These are phyloP conservation scores for Sternotherus odoratus DNA, from an alignment of 2,797 vertebrate genomes.

Conservation along the genomic window DNA sequence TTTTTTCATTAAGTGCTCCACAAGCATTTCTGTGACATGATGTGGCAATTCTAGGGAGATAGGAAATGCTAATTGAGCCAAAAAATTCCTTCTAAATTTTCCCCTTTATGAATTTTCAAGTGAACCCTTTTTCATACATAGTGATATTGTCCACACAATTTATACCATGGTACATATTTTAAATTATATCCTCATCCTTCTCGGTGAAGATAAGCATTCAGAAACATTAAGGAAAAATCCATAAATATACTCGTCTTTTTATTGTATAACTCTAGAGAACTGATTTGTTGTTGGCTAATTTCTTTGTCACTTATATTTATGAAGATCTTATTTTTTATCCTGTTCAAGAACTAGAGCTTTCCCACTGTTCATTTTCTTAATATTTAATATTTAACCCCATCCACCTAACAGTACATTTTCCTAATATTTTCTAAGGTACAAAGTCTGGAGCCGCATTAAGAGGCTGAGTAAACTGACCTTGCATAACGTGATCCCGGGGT, in stretches of 20 bases:
- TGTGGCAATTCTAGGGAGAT: conserved; percentile 3
- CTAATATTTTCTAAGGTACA: background rate
- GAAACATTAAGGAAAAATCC: background rate
- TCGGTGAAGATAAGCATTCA: background rate
- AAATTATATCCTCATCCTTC: background rate
- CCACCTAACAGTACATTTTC: background rate
- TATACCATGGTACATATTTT: background rate
- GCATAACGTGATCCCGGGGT: background rate
- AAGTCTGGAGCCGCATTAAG: background rate
- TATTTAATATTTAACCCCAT: background rate
- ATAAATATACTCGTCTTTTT: background rate
- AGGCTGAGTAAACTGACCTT: background rate
- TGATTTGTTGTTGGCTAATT: background rate
- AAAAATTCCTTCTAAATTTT: background rate
- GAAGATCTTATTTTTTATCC: background rate
- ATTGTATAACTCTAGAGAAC: background rate
- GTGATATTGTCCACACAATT: background rate
- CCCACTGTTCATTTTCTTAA: background rate
- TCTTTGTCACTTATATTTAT: background rate
- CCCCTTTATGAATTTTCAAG: background rate
- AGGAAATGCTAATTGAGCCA: background rate
- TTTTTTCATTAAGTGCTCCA: background rate
- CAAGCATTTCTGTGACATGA: background rate
- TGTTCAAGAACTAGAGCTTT: background rate
- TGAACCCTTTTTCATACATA: background rate